Evolutionary conservation across 2,113 vertebrate species (phyloP), one percentile per base, ranked within the genome.

Genomic region (Quiscalus mexicanus): DNA sequence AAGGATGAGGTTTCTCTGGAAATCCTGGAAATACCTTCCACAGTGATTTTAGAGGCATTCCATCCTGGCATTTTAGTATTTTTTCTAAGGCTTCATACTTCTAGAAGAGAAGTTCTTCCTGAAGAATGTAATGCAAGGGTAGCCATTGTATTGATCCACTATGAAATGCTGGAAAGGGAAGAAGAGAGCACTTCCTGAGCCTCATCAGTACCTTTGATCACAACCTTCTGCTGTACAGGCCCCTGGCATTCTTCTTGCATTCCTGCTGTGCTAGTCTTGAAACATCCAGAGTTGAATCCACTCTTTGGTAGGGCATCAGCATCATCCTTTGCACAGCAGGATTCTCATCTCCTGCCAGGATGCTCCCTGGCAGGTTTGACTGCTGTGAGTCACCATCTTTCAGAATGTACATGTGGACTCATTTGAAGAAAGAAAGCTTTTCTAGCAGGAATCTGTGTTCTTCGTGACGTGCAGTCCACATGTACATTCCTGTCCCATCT

Each of bases 321-420:
- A 2, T 22, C 0, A 9, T 84, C 52, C 55, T 93, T 92, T 55
- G 59, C 76, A 81, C 86, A 28, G 56, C 64, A 85, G 45, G 47
- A 64, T 84, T 89, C 80, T 95, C 71, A 81, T 96, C 79, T 52
- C 83, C 86, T 95, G 91, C 95, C 91, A 86, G 56, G 68, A 41
- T 41, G 22, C 30, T 84, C 44, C 27, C 41, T 64, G 68, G 79
- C 86, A 89, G 64, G 45, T 68, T 69, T 59, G 27, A 15, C 85
- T 83, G 39, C 90, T 84, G 68, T 8, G 3, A 47, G 85, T 44
- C 42, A 16, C 35, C 80, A 75, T 95, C 95, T 86, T 7, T 84
- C 81, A 84, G 91, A 95, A 97, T 89, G 94, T 95, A 84, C 95
- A 84, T 95, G 94, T 97, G 96, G 95, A 97, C 93, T 93, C 83